Evolutionary conservation across 2,113 vertebrate genomes (phyloP).

Genomic region (Crotalus viridis): DNA sequence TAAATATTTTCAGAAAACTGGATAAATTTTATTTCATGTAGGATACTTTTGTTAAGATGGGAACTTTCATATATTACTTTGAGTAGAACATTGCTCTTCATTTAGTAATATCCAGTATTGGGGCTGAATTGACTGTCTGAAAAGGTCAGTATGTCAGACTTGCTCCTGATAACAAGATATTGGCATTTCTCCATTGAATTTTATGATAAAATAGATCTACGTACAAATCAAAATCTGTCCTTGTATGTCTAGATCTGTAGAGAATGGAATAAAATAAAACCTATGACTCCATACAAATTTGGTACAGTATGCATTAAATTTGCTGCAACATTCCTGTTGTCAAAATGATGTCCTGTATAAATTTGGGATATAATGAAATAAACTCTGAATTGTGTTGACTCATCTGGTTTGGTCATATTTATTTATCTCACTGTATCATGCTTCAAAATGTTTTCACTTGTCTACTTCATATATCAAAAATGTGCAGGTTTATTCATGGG

Average conservation of each 20-base stretch:
- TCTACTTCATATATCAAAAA: background rate
- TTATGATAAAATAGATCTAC: background rate
- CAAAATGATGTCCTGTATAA: background rate
- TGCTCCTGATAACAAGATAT: background rate
- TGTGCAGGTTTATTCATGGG: background rate
- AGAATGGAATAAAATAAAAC: background rate
- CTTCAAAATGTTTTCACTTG: background rate
- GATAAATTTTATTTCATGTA: background rate
- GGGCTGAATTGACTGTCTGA: background rate
- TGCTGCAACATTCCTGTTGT: background rate
- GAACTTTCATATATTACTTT: background rate
- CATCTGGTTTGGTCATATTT: background rate
- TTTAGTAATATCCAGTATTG: background rate
- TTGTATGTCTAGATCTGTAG: background rate
- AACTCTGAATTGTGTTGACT: background rate
- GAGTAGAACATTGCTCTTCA: background rate
- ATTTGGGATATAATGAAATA: background rate
- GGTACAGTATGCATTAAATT: background rate
- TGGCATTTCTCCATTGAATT: background rate
- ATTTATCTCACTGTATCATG: background rate
- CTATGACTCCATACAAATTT: background rate
- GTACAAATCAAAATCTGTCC: background rate
- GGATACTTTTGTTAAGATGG: background rate
- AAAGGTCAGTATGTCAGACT: background rate
- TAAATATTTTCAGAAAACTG: background rate